A percentile compares a stretch with the other conserved stretches of the same genome.
Conservation (phyloP, 2,888 invertebrate species). For the Cephus runcator region DNA sequence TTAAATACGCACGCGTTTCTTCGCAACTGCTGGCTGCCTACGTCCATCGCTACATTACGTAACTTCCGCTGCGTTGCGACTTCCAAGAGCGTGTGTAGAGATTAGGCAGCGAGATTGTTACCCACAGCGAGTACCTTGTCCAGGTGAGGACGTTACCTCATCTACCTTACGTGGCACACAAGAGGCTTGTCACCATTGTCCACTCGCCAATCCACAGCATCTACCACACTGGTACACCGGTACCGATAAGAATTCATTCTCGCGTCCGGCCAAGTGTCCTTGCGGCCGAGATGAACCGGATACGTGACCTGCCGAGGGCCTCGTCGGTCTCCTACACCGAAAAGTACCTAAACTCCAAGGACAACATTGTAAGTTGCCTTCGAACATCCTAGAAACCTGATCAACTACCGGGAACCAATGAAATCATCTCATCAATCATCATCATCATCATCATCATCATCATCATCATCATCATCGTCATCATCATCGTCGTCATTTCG, state of each 20-base stretch:
- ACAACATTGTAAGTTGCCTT: conserved; percentile 67
- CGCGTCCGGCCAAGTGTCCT: conserved; percentile 61
- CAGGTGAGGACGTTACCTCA: conserved; percentile 57
- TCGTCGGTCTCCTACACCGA: conserved; percentile 69
- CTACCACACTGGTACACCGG: conserved; percentile 54
- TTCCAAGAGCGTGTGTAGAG: no score
- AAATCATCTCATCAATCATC: background rate
- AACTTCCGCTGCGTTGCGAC: no score
- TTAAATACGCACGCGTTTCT: no score
- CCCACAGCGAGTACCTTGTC: conserved; percentile 4
- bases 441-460: background rate
- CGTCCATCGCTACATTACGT: no score
- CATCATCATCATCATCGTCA: no score
- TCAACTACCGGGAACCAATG: background rate
- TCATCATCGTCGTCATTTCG: no score
- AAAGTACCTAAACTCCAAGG: conserved; percentile 84
- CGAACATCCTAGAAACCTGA: no score
- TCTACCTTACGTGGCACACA: conserved; percentile 65
- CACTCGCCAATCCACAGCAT: conserved; percentile 58
- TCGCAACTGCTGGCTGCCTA: no score
- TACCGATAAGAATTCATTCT: conserved; percentile 59
- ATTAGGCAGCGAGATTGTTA: background rate
- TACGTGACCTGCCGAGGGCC: conserved; percentile 58
- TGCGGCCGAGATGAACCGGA: conserved; percentile 62
- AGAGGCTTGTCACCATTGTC: conserved; percentile 61